Conservation (phyloP, 2,113 vertebrate species). For the Gadus chalcogrammus region DNA sequence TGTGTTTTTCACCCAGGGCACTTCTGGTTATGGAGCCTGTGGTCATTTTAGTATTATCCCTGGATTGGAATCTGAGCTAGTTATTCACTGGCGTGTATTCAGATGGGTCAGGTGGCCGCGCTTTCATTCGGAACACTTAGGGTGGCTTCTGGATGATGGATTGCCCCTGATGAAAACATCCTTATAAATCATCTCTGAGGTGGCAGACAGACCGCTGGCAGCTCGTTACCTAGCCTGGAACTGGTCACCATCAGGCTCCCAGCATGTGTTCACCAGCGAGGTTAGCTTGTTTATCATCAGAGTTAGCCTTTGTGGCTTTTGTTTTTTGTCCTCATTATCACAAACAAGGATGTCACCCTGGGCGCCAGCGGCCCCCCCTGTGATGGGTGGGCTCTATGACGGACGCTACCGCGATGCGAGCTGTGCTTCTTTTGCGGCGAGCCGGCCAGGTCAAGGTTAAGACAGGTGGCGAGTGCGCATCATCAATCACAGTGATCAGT, state of each 20-base stretch:
- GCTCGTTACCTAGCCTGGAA: conserved; percentile 18
- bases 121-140: conserved; percentile 55
- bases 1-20: conserved; percentile 16
- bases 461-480: conserved; percentile 53
- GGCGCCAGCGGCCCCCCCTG: conserved; percentile 38
- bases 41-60: not conserved
- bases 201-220: conserved; percentile 54
- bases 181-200: conserved; percentile 58
- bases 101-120: conserved; percentile 40
- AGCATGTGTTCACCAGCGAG: conserved; percentile 33
- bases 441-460: conserved; percentile 65
- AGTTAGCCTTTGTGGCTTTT: conserved; percentile 40
- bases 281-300: conserved; percentile 35
- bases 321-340: conserved; percentile 53
- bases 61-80: conserved; percentile 1
- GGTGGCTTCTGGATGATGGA: conserved; percentile 50
- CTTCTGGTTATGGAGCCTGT: not conserved
- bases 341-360: conserved; percentile 29
- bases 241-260: conserved; percentile 13
- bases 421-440: not conserved
- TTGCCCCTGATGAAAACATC: conserved; percentile 42
- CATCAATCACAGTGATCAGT: conserved; percentile 71
- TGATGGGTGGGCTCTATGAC: conserved; percentile 40
- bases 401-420: conserved; percentile 5
- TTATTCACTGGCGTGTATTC: conserved; percentile 6